Conservation (phyloP, 2,888 invertebrate species). For the Acanthosepion lycidas region DNA sequence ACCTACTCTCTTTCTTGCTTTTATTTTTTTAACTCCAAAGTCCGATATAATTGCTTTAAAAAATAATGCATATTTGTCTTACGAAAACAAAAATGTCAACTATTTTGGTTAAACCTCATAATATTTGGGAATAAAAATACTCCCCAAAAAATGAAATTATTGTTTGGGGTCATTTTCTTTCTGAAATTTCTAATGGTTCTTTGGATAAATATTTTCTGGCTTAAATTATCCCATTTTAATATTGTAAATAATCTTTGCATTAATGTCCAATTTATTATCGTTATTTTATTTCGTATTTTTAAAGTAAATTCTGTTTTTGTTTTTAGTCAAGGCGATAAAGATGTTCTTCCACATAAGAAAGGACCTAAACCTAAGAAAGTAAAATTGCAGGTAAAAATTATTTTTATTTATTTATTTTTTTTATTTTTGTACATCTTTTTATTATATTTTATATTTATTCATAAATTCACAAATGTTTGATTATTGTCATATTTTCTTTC, state of each 20-base stretch:
- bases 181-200: no score
- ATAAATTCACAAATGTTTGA: background rate
- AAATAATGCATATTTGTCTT: no score
- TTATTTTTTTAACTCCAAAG: no score
- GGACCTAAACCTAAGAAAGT: slow-evolving; percentile 64
- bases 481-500: background rate
- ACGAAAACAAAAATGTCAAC: no score
- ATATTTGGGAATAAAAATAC: no score
- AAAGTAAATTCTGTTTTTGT: background rate
- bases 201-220: background rate
- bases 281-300: background rate
- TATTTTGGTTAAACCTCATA: no score
- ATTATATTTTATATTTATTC: background rate
- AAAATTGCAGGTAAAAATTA: slow-evolving; percentile 56
- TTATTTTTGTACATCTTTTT: no score
- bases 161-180: no score
- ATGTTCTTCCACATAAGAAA: slow-evolving; percentile 56
- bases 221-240: background rate
- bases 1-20: no score
- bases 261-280: background rate
- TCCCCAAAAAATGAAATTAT: no score
- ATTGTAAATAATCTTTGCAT: background rate
- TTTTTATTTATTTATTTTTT: no score
- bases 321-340: slow-evolving; percentile 52
- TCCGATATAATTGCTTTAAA: no score